Percentiles rank a stretch among this genome's conserved stretches.
phyloP scores from a whole-genome alignment of 2,113 vertebrate species.

The Synodontis membranacea region DNA sequence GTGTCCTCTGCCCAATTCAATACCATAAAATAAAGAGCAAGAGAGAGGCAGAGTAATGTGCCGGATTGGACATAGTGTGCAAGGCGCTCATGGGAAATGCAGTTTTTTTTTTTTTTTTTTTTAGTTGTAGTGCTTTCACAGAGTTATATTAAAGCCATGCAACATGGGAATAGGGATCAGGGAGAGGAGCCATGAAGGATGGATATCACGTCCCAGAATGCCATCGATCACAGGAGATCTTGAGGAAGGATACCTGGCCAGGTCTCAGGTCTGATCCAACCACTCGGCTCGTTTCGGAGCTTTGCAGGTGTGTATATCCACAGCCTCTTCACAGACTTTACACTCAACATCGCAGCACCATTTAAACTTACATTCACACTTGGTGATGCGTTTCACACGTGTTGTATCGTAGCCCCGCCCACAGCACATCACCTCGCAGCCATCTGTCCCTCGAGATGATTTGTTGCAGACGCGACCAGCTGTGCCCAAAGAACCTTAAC shows the following conservation, averaged over 20 bases:
- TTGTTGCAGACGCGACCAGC: constrained; percentile 92
- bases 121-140: constrained; percentile 80
- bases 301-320: constrained; percentile 97
- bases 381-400: constrained; percentile 86
- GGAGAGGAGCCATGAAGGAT: constrained; percentile 59
- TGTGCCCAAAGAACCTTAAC: constrained; percentile 90
- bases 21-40: constrained; percentile 39
- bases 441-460: constrained; percentile 85
- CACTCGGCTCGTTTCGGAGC: constrained; percentile 91
- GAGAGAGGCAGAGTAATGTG: constrained; percentile 55
- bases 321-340: constrained; percentile 88
- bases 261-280: constrained; percentile 85
- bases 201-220: constrained; percentile 79
- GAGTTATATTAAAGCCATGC: constrained; percentile 87
- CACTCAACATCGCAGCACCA: constrained; percentile 98
- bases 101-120: constrained; percentile 55
- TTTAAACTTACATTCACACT: constrained; percentile 99
- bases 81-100: constrained; percentile 71
- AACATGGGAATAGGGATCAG: constrained; percentile 68
- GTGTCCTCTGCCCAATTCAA: constrained; percentile 52
- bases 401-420: constrained; percentile 96
- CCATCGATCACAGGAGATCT: constrained; percentile 69
- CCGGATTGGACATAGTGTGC: constrained; percentile 60
- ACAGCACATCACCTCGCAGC: constrained; percentile 99
- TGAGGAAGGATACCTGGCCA: constrained; percentile 65